These are phyloP conservation scores for Antitype chi DNA, from an alignment of 2,888 invertebrate species.

Conservation along the genomic window DNA sequence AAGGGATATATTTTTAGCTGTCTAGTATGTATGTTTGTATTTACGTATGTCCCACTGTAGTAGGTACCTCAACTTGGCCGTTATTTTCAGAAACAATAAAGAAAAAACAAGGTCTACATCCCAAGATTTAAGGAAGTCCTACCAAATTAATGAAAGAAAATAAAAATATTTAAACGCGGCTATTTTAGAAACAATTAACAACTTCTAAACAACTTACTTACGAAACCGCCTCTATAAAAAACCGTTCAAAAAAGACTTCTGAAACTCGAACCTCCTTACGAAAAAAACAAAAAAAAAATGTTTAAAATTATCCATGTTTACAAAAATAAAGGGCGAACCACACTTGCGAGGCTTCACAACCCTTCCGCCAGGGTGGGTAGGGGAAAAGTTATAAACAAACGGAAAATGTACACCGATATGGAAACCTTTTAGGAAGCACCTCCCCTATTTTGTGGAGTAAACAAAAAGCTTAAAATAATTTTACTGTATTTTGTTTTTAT, in stretches of 20 bases:
- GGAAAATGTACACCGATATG: slow-evolving; percentile 81
- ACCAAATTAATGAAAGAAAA: slow-evolving; percentile 4
- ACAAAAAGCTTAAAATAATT: slow-evolving; percentile 79
- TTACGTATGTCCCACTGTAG: too few species aligned
- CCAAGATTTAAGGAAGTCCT: background rate
- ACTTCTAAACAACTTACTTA: slow-evolving; percentile 23
- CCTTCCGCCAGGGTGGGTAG: slow-evolving; percentile 73
- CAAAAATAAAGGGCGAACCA: slow-evolving; percentile 67
- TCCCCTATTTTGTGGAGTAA: slow-evolving; percentile 77
- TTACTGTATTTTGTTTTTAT: slow-evolving; percentile 50
- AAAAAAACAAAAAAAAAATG: slow-evolving; percentile 28
- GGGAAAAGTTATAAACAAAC: slow-evolving; percentile 71
- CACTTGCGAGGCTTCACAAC: slow-evolving; percentile 84
- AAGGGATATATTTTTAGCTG: too few species aligned
- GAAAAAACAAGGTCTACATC: background rate
- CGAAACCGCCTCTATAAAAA: background rate
- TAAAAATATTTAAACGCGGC: background rate
- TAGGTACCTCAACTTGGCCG: background rate
- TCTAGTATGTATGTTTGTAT: too few species aligned
- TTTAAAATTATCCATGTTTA: slow-evolving; percentile 59
- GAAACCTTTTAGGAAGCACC: slow-evolving; percentile 89
- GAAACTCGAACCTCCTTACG: slow-evolving; percentile 39
- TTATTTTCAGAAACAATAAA: background rate
- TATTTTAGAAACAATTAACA: slow-evolving; percentile 25
- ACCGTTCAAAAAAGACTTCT: slow-evolving; percentile 15